These are phyloP conservation scores for Seriola dumerili DNA, from an alignment of 2,113 vertebrate genomes.

Conservation along the genomic window DNA sequence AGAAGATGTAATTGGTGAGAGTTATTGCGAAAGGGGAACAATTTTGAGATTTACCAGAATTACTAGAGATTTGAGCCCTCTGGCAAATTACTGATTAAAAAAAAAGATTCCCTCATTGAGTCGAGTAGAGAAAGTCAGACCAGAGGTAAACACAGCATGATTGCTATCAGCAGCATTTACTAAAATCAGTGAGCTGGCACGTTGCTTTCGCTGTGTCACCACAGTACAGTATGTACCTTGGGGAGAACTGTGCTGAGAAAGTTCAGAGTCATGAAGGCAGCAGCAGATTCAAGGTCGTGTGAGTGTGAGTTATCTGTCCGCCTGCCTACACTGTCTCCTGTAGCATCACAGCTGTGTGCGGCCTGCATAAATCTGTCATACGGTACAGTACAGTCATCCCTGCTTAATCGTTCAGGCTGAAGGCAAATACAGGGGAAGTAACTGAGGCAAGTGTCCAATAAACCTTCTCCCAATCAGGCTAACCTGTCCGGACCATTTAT, in stretches of 20 bases:
- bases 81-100: neutral
- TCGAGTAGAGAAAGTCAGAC: conserved; percentile 10
- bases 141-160: conserved; percentile 1
- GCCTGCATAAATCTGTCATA: conserved; percentile 43
- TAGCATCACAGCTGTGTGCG: conserved; percentile 33
- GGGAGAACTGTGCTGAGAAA: conserved; percentile 33
- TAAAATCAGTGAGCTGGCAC: conserved; percentile 29
- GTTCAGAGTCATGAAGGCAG: neutral
- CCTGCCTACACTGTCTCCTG: neutral
- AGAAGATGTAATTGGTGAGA: too few species aligned
- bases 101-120: neutral
- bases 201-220: conserved; percentile 49
- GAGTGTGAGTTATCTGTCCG: conserved; percentile 42
- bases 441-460: conserved; percentile 10
- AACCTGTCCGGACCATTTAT: neutral
- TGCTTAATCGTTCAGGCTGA: conserved; percentile 7
- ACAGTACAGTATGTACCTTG: conserved; percentile 18
- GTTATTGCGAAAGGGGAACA: neutral
- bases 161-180: conserved; percentile 32
- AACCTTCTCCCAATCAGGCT: neutral
- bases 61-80: neutral
- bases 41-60: neutral
- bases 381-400: conserved; percentile 26
- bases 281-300: conserved; percentile 1
- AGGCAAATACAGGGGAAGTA: conserved; percentile 21